Evolutionary conservation across 2,113 vertebrate genomes (phyloP).

Genomic region (Ginglymostoma cirratum): DNA sequence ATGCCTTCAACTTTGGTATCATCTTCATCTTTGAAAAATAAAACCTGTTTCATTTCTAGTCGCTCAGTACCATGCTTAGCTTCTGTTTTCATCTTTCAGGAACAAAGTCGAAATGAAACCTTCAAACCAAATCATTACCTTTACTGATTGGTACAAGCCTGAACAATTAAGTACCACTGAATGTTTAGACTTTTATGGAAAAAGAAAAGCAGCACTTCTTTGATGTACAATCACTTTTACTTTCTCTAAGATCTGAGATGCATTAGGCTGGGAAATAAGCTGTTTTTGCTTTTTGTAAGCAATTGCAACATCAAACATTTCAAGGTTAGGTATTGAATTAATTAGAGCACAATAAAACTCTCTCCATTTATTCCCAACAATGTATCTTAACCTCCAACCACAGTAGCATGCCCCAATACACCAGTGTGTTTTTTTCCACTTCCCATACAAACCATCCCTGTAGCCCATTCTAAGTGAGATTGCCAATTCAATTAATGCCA

Average conservation of each 20-base stretch:
- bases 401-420: neutral
- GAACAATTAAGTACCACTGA: neutral
- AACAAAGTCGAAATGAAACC: neutral
- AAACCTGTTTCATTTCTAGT: neutral
- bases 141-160: neutral
- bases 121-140: neutral
- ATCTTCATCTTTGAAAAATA: neutral
- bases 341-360: neutral
- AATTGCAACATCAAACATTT: neutral
- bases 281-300: neutral
- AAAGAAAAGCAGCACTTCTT: neutral
- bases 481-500: conserved; percentile 25
- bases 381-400: neutral
- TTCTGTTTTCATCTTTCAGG: neutral
- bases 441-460: neutral
- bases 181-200: neutral
- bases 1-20: too few species aligned
- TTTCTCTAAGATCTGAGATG: neutral
- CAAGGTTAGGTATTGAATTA: conserved; percentile 3
- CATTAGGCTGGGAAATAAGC: neutral
- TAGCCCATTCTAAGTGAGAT: neutral
- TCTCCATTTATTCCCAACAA: neutral
- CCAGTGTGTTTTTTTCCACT: neutral
- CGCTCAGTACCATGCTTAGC: neutral
- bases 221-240: neutral